Percentiles rank a stretch among this genome's conserved stretches.
Evolutionary conservation across 2,888 invertebrate genomes (phyloP).

Genomic region (Ichneumoninae sp.): DNA sequence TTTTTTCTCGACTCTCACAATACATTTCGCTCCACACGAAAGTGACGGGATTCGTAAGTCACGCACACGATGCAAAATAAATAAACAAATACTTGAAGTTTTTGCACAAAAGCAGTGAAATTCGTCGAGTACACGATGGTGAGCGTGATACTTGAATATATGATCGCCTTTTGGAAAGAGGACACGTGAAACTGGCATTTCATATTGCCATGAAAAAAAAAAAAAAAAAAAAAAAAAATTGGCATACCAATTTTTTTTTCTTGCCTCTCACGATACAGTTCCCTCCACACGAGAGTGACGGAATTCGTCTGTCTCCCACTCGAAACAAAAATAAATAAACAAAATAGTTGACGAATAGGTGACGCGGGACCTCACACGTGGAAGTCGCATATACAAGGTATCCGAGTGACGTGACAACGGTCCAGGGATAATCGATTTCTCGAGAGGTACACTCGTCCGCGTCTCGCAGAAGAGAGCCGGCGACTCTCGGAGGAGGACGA

Average conservation of each 20-base stretch:
- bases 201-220: too few species aligned
- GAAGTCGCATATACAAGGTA: conserved; percentile 52
- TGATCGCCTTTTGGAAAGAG: too few species aligned
- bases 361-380: conserved; percentile 61
- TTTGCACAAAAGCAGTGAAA: not conserved
- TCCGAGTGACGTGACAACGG: conserved; percentile 38
- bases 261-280: not conserved
- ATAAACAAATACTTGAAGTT: not conserved
- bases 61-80: not conserved
- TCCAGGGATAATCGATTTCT: conserved; percentile 64
- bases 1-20: not conserved
- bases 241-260: not conserved
- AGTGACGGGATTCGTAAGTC: not conserved
- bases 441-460: conserved; percentile 31
- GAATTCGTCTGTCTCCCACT: not conserved
- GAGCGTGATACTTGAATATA: too few species aligned
- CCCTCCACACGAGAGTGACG: not conserved
- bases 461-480: conserved; percentile 3
- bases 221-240: too few species aligned
- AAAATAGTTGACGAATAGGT: not conserved
- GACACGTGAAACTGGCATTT: too few species aligned
- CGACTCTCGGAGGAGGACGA: conserved; percentile 48
- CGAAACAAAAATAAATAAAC: not conserved
- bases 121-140: not conserved
- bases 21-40: not conserved